These are phyloP conservation scores for Ecliptopera silaceata DNA, from an alignment of 2,888 invertebrate species.

Conservation along the genomic window DNA sequence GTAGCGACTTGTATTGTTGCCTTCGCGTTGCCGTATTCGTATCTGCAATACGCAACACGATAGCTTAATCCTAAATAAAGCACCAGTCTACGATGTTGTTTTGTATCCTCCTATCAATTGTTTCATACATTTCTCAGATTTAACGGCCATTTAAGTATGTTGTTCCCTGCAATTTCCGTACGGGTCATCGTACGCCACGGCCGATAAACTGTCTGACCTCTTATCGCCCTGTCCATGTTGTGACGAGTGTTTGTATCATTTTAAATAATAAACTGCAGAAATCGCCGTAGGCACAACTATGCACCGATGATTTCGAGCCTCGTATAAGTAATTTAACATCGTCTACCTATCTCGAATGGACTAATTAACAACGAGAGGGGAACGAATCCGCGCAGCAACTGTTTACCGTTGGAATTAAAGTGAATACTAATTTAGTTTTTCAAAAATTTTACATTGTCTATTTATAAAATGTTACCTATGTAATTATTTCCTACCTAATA, in stretches of 20 bases:
- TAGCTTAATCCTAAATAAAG: constrained; percentile 27
- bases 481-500: background rate
- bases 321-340: constrained; percentile 45
- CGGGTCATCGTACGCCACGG: constrained; percentile 25
- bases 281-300: constrained; percentile 35
- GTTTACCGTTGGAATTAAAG: constrained; percentile 54
- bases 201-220: constrained; percentile 49
- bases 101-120: background rate
- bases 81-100: background rate
- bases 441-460: constrained; percentile 24
- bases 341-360: constrained; percentile 53
- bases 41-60: constrained; percentile 50
- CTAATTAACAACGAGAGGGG: constrained; percentile 55
- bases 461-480: background rate
- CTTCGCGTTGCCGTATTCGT: constrained; percentile 41
- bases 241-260: constrained; percentile 40
- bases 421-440: constrained; percentile 47
- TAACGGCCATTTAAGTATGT: constrained; percentile 1
- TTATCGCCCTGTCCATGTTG: constrained; percentile 45
- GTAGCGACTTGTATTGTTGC: constrained; percentile 36
- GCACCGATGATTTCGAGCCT: constrained; percentile 44
- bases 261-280: constrained; percentile 23
- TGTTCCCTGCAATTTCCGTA: constrained; percentile 4
- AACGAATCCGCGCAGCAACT: constrained; percentile 46
- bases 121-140: constrained; percentile 21